Conservation (phyloP, 2,113 vertebrate species). For the Anser brachyrhynchus region DNA sequence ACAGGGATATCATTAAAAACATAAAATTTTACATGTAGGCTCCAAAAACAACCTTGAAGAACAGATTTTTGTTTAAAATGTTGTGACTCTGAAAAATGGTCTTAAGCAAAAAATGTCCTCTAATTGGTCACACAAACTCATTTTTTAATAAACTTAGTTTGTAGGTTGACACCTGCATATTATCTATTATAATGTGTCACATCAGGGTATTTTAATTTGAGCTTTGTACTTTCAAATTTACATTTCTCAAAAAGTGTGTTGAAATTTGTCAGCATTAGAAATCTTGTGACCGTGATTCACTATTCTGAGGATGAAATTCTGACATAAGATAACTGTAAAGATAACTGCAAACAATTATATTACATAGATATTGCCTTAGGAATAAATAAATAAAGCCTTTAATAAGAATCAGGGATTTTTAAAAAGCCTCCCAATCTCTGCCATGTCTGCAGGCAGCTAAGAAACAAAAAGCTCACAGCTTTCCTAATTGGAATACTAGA, state of each 20-base stretch:
- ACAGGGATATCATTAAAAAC: neutral
- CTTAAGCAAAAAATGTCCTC: neutral
- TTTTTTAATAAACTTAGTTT: conserved; percentile 31
- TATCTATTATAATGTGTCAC: neutral
- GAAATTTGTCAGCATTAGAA: neutral
- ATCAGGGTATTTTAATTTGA: neutral
- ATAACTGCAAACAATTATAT: neutral
- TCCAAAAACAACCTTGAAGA: neutral
- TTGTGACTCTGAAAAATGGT: neutral
- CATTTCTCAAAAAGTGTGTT: conserved; percentile 1
- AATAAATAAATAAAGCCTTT: conserved; percentile 1
- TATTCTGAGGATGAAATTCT: neutral
- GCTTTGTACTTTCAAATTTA: neutral
- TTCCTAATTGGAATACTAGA: conserved; percentile 44
- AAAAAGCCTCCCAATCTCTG: neutral
- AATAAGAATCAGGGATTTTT: conserved; percentile 13
- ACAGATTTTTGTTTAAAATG: neutral
- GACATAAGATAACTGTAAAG: neutral
- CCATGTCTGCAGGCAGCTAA: neutral
- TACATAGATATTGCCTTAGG: neutral
- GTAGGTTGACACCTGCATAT: neutral
- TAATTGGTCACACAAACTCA: neutral
- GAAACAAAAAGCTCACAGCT: conserved; percentile 10
- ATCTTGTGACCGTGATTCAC: neutral
- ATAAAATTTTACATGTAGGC: neutral